Conservation (phyloP, 2,113 vertebrate species). For the Morone chrysops region DNA sequence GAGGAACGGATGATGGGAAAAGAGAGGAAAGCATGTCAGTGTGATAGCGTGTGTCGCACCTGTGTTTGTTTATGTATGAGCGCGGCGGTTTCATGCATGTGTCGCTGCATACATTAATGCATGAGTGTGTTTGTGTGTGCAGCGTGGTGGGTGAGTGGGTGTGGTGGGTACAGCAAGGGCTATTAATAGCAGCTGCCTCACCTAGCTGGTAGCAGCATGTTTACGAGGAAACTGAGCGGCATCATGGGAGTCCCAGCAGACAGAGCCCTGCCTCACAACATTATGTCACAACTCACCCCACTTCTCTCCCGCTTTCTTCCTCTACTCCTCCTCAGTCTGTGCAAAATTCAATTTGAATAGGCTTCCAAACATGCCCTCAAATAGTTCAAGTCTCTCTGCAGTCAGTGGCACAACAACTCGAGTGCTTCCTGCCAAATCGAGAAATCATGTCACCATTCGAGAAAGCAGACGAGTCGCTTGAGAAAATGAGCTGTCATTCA, state of each 20-base stretch:
- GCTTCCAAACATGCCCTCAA: conserved; percentile 11
- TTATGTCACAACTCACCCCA: conserved; percentile 56
- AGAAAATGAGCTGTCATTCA: conserved; percentile 8
- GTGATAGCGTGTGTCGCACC: neutral
- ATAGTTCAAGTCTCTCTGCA: conserved; percentile 5
- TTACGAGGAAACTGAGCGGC: conserved; percentile 59
- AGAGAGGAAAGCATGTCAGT: conserved; percentile 14
- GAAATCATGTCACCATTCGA: conserved; percentile 21
- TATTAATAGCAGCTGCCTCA: conserved; percentile 69
- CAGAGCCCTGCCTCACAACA: conserved; percentile 22
- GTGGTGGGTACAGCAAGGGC: conserved; percentile 27
- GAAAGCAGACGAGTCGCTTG: conserved; percentile 3
- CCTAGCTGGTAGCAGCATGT: conserved; percentile 58
- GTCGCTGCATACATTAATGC: conserved; percentile 53
- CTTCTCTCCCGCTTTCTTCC: conserved; percentile 22
- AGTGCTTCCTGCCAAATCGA: conserved; percentile 24
- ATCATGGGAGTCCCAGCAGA: conserved; percentile 59
- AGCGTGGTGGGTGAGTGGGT: conserved; percentile 27
- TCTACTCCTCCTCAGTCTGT: neutral
- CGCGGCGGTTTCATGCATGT: conserved; percentile 36
- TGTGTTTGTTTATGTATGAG: conserved; percentile 37
- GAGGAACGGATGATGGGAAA: neutral
- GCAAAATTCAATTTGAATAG: neutral
- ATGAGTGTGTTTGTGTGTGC: conserved; percentile 22
- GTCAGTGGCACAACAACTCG: conserved; percentile 6